Evolutionary conservation across 2,113 vertebrate species (phyloP).

Genomic region (Cichladusa arquata): DNA sequence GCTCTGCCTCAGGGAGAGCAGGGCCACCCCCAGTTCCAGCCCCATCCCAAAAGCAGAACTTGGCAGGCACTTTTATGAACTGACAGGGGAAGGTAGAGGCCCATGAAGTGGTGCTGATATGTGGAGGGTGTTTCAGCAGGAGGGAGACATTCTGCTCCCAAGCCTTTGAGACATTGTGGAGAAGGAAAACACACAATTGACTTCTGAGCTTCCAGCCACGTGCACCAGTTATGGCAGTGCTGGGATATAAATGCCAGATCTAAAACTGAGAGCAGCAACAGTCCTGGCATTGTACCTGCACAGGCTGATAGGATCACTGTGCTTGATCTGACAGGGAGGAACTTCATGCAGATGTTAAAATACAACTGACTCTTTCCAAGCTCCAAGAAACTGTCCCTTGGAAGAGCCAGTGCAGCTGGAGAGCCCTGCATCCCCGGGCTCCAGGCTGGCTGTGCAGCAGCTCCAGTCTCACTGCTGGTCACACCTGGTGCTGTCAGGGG

Average conservation of each 20-base stretch:
- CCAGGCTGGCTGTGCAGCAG: background rate
- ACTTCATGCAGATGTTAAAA: background rate
- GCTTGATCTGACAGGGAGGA: background rate
- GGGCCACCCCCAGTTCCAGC: background rate
- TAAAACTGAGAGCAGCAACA: background rate
- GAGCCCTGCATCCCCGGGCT: background rate
- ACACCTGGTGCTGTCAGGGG: rapidly evolving
- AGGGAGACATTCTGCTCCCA: background rate
- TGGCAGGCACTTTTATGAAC: background rate
- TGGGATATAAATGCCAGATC: background rate
- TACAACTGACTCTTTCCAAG: background rate
- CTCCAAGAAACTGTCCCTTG: background rate
- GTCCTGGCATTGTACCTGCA: background rate
- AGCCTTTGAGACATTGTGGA: background rate
- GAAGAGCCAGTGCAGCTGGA: background rate
- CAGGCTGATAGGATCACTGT: background rate
- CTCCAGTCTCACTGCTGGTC: background rate
- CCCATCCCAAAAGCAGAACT: background rate
- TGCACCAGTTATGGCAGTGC: background rate
- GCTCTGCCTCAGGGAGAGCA: background rate
- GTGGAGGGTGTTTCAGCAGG: background rate
- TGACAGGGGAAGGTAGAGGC: background rate
- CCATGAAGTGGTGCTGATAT: background rate
- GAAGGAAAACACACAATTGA: background rate
- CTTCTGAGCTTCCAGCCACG: background rate